Conservation (phyloP, 92 coral and sea anemone species). For the Zoanthus sansibaricus region DNA sequence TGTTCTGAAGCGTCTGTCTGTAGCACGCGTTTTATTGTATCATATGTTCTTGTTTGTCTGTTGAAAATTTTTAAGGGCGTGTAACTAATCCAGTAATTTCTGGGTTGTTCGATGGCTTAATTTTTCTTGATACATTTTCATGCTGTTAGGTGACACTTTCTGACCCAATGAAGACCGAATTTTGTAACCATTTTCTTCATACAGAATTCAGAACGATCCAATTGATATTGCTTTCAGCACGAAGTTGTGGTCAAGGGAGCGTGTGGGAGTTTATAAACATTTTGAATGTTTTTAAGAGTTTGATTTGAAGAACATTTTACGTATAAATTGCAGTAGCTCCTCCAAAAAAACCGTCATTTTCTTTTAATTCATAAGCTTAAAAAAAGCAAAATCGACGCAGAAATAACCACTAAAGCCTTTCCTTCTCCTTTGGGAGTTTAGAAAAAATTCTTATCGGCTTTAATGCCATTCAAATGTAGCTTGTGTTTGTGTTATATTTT, state of each 20-base stretch:
- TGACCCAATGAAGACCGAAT: background rate
- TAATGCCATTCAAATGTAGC: background rate
- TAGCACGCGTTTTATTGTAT: background rate
- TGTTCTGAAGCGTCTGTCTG: slow-evolving; percentile 13
- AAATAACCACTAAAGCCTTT: slow-evolving; percentile 6
- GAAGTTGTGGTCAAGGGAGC: slow-evolving; percentile 16
- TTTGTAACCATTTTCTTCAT: background rate
- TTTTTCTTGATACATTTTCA: background rate
- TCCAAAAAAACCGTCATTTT: background rate
- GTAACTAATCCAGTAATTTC: background rate
- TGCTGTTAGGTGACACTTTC: background rate
- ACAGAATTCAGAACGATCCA: too few relatives aligned
- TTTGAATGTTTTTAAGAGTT: slow-evolving; percentile 2
- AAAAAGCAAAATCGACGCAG: background rate
- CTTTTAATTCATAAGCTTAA: background rate
- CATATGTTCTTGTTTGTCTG: background rate
- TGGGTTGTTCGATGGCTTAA: background rate
- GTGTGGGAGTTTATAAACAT: background rate
- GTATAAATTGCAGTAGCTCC: background rate
- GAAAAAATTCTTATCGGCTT: slow-evolving; percentile 22
- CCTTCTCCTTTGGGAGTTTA: slow-evolving; percentile 10
- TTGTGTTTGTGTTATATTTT: background rate
- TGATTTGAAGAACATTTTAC: background rate
- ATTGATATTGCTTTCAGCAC: slow-evolving; percentile 32
- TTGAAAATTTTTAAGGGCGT: slow-evolving; percentile 24